Percentiles rank a stretch among this genome's conserved stretches.
phyloP scores from a whole-genome alignment of 1,140 invertebrate species.

The Caerostris extrusa region DNA sequence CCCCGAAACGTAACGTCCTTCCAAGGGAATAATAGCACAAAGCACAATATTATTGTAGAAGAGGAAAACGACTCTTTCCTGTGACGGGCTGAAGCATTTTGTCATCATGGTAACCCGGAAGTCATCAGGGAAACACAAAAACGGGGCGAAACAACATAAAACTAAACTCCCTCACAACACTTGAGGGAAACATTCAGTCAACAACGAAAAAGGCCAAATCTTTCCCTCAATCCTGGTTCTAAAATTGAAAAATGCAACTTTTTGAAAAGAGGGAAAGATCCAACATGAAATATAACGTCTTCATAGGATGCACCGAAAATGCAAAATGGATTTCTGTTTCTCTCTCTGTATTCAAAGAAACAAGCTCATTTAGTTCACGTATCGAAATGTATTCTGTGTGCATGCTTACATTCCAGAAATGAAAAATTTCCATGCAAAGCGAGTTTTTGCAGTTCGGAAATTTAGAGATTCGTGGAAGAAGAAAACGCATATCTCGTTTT shows the following conservation, averaged over 20 bases:
- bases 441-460: slow-evolving; percentile 18
- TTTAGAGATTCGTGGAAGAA: not conserved
- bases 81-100: not conserved
- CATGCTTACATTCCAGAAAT: slow-evolving; percentile 14
- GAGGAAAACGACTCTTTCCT: too few relatives aligned
- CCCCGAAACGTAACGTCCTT: too few relatives aligned
- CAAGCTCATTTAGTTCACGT: slow-evolving; percentile 31
- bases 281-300: slow-evolving; percentile 36
- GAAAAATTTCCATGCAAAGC: slow-evolving; percentile 45
- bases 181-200: slow-evolving; percentile 28
- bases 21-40: too few relatives aligned
- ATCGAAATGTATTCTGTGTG: slow-evolving; percentile 31
- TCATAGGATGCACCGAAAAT: slow-evolving; percentile 34
- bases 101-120: not conserved
- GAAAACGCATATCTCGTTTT: not conserved
- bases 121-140: slow-evolving; percentile 8
- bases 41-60: too few relatives aligned
- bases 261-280: not conserved
- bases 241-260: not conserved
- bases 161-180: not conserved
- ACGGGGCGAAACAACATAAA: not conserved
- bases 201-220: not conserved
- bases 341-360: not conserved
- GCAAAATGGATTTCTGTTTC: slow-evolving; percentile 30
- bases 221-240: not conserved